Percentiles rank a stretch among this genome's conserved stretches.
These are phyloP conservation scores for Leistus spinibarbis DNA, from an alignment of 2,888 invertebrate genomes.

Conservation along the genomic window DNA sequence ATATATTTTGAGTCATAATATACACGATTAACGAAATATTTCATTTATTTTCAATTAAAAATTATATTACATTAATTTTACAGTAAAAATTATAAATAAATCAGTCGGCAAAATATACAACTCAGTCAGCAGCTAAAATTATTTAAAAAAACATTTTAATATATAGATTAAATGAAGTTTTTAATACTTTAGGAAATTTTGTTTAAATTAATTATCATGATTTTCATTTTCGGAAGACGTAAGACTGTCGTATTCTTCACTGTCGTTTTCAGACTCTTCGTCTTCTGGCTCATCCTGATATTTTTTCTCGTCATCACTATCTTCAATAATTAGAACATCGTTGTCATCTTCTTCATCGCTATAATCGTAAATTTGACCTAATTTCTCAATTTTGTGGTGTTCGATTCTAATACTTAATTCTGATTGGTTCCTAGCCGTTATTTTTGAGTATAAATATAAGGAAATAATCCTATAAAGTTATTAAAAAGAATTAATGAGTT, in stretches of 20 bases:
- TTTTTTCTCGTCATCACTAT: conserved; percentile 24
- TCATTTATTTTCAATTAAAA: neutral
- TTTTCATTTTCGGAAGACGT: conserved; percentile 17
- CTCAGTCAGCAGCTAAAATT: neutral
- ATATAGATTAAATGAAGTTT: neutral
- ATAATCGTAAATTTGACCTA: neutral
- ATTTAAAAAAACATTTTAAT: too few species aligned
- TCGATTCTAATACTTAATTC: too few species aligned
- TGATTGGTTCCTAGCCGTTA: too few species aligned
- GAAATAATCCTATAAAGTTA: too few species aligned
- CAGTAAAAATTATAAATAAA: neutral
- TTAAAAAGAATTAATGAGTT: too few species aligned
- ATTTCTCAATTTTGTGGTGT: neutral
- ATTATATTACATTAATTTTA: neutral
- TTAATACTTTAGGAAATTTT: too few species aligned
- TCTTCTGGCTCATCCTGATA: conserved; percentile 18
- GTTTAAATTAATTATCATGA: neutral
- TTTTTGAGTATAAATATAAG: too few species aligned
- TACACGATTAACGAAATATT: neutral
- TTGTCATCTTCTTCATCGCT: conserved; percentile 10
- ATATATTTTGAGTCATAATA: too few species aligned
- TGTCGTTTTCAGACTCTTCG: conserved; percentile 22
- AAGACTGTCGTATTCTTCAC: conserved; percentile 16
- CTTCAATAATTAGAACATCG: conserved; percentile 29
- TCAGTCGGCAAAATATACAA: neutral